phyloP scores from a whole-genome alignment of 1,140 invertebrate genomes.

The Galleria mellonella region DNA sequence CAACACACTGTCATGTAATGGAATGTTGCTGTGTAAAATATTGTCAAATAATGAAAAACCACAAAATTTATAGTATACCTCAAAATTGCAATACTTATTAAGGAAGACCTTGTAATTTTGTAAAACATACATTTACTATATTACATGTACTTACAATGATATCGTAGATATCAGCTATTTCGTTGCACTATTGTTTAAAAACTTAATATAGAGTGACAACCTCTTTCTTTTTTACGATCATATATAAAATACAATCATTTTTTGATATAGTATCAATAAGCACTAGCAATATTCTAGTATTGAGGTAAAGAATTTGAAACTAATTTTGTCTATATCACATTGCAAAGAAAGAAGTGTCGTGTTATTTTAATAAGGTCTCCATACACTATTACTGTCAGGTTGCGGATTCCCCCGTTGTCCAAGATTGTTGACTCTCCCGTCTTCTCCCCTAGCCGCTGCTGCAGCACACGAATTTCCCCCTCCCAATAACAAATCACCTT shows the following conservation, averaged over 20 bases:
- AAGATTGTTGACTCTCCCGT: slow-evolving; percentile 76
- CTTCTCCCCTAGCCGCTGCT: slow-evolving; percentile 76
- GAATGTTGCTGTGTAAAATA: too few relatives aligned
- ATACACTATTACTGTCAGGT: slow-evolving; percentile 79
- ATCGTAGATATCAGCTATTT: slow-evolving; percentile 35
- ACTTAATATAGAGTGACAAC: slow-evolving; percentile 11
- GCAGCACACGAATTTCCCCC: slow-evolving; percentile 78
- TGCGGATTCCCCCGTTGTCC: slow-evolving; percentile 78
- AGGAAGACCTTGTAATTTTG: background rate
- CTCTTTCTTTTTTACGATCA: slow-evolving; percentile 11
- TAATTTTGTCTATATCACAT: slow-evolving; percentile 1
- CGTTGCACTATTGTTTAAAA: slow-evolving; percentile 42
- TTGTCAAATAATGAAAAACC: too few relatives aligned
- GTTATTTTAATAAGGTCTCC: slow-evolving; percentile 74
- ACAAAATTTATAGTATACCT: too few relatives aligned
- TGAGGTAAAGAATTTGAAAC: background rate
- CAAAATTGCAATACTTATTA: too few relatives aligned
- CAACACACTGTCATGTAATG: too few relatives aligned
- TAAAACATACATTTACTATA: slow-evolving; percentile 3
- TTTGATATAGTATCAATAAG: slow-evolving; percentile 3
- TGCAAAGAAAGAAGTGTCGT: slow-evolving; percentile 23
- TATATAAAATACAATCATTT: slow-evolving; percentile 14
- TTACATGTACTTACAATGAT: slow-evolving; percentile 20
- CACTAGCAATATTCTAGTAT: background rate
- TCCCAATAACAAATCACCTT: slow-evolving; percentile 75